Evolutionary conservation across 2,113 vertebrate genomes (phyloP).

Genomic region (Baryphthengus martii): DNA sequence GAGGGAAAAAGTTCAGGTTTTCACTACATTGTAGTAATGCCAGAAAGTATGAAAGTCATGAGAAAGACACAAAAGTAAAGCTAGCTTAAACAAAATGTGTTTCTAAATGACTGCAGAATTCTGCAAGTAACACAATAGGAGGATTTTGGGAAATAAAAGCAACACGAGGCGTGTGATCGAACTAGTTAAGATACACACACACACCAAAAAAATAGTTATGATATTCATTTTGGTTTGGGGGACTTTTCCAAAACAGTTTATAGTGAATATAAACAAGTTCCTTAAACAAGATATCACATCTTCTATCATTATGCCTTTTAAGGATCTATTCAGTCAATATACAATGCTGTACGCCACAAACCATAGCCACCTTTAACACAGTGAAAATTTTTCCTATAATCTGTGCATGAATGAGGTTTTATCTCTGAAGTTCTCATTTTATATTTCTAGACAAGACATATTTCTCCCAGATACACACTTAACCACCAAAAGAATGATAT

Average conservation of each 20-base stretch:
- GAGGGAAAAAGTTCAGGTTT: background rate
- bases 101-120: background rate
- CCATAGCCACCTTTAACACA: fast-evolving
- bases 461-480: background rate
- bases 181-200: background rate
- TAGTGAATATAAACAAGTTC: background rate
- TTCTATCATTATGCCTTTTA: background rate
- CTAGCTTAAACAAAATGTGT: background rate
- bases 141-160: background rate
- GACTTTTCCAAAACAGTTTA: background rate
- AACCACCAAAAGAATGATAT: background rate
- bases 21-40: background rate
- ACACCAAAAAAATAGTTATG: background rate
- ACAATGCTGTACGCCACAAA: background rate
- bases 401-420: background rate
- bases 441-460: background rate
- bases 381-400: background rate
- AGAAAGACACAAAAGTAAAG: background rate
- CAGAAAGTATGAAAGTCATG: background rate
- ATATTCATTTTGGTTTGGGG: background rate
- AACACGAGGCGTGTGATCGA: background rate
- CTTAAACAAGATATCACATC: background rate
- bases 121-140: background rate
- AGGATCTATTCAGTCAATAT: background rate
- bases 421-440: background rate